phyloP scores from a whole-genome alignment of 2,888 invertebrate species.

The Patella pellucida region DNA sequence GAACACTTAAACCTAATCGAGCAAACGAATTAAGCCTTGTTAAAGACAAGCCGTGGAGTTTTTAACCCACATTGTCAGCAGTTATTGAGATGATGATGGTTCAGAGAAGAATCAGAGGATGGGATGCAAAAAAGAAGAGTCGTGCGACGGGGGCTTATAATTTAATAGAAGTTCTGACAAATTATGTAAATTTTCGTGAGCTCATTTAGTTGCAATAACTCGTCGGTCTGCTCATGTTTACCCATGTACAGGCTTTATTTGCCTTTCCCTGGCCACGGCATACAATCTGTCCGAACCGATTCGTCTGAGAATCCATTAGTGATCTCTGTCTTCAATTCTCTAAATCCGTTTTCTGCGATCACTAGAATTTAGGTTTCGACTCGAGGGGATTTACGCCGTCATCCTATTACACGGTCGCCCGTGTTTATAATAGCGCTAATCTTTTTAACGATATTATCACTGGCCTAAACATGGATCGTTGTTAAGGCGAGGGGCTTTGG shows the following conservation, averaged over 20 bases:
- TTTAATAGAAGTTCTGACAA: conserved; percentile 26
- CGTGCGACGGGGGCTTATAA: conserved; percentile 28
- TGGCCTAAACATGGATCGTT: conserved; percentile 1
- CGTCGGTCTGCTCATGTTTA: conserved; percentile 18
- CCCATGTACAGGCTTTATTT: conserved; percentile 16
- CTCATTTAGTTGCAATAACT: background rate
- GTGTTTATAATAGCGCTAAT: conserved; percentile 25
- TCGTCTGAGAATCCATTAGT: conserved; percentile 11
- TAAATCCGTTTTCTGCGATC: conserved; percentile 5
- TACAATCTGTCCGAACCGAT: background rate
- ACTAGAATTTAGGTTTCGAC: conserved; percentile 9
- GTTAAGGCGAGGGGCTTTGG: conserved; percentile 7
- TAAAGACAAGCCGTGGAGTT: conserved; percentile 15
- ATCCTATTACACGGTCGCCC: conserved; percentile 23
- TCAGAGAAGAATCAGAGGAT: conserved; percentile 8
- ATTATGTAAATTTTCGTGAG: conserved; percentile 31
- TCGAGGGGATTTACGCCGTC: conserved; percentile 6
- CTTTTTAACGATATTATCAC: conserved; percentile 23
- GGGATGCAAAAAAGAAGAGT: conserved; percentile 13
- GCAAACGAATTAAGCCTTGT: conserved; percentile 28
- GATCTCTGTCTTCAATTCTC: background rate
- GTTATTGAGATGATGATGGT: conserved; percentile 9
- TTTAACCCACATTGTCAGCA: conserved; percentile 5
- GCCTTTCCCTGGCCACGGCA: conserved; percentile 3
- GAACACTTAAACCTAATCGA: conserved; percentile 19